Evolutionary conservation across 2,888 invertebrate species (phyloP).

Genomic region (Blera fallax): DNA sequence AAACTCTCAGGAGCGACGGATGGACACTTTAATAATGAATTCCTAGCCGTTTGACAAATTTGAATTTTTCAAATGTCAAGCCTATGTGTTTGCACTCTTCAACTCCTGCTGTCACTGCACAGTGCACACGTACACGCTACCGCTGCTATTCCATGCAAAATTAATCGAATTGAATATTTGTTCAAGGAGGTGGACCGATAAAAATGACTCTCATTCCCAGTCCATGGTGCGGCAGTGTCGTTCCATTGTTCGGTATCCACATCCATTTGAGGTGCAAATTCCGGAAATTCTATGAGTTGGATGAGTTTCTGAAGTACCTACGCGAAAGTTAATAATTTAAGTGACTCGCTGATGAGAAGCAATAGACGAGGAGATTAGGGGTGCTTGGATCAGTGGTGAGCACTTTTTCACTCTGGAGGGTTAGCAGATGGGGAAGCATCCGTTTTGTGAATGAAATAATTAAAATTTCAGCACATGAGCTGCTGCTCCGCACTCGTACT

Average conservation of each 20-base stretch:
- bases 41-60: slow-evolving; percentile 65
- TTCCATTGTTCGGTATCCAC: slow-evolving; percentile 34
- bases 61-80: slow-evolving; percentile 67
- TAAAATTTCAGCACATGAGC: slow-evolving; percentile 71
- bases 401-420: slow-evolving; percentile 32
- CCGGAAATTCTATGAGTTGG: slow-evolving; percentile 43
- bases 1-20: slow-evolving; percentile 25
- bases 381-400: neutral
- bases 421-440: slow-evolving; percentile 49
- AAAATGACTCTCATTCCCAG: neutral
- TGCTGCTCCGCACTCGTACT: slow-evolving; percentile 21
- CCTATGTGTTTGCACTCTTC: slow-evolving; percentile 47
- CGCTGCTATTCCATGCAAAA: slow-evolving; percentile 49
- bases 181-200: slow-evolving; percentile 39
- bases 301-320: slow-evolving; percentile 40
- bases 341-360: slow-evolving; percentile 58
- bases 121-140: neutral
- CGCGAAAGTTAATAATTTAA: slow-evolving; percentile 67
- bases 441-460: slow-evolving; percentile 70
- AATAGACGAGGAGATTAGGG: neutral
- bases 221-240: too few relatives aligned
- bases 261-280: slow-evolving; percentile 48
- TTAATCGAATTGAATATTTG: slow-evolving; percentile 65
- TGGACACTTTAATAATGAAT: slow-evolving; percentile 68
- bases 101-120: slow-evolving; percentile 23